Base-by-base conservation (phyloP, 2,113 vertebrate genomes). In the Oryzias melastigma region DNA sequence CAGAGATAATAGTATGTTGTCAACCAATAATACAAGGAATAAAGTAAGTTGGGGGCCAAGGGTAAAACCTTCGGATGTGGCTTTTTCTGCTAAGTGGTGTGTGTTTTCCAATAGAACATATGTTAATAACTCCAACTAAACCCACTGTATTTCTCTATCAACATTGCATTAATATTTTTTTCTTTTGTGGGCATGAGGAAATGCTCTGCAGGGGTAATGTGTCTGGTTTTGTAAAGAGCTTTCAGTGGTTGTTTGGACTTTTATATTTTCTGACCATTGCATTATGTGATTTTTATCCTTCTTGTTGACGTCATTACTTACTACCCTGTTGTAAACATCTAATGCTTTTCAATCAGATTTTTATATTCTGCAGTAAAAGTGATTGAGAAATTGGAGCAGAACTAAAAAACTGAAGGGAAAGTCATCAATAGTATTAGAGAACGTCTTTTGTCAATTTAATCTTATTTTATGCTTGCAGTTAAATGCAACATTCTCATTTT, bases 351-450 rank as follows among this genome's bases (percentile, higher is more conserved):
- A 55, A 2, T 55, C 13, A 51, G 5, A 7, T 47, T 52, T 5
- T 2, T 12, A 19, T 19, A 35, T 7, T 22, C 40, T 51, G n/a
- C 5, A 27, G 35, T 14, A 14, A 14, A 5, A 45, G 35, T 29
- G 40, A 14, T 17, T 17, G 27, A 35, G 15, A 15, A 7, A 7
- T 41, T 75, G 49, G 2, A 15, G 0, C 14, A 44, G 20, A 58
- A 19, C 12, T 29, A 25, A 76, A 24, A 13, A 15, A 14, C 48
- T 19, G 3, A 27, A 48, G 18, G 60, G 19, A 64, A 73, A 40
- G 65, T 29, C 55, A 70, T 27, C 6, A 5, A 3, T 35, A 2
- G 35, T 10, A 12, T 35, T 12, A 12, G 10, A 35, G 35, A 35
- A 12, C 10, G 1, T 3, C 3, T 35, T 35, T 35, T 35, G 10